A percentile compares a stretch with the other conserved stretches of the same genome.
Evolutionary conservation across 2,113 vertebrate genomes (phyloP).

Genomic region (Procapra przewalskii): DNA sequence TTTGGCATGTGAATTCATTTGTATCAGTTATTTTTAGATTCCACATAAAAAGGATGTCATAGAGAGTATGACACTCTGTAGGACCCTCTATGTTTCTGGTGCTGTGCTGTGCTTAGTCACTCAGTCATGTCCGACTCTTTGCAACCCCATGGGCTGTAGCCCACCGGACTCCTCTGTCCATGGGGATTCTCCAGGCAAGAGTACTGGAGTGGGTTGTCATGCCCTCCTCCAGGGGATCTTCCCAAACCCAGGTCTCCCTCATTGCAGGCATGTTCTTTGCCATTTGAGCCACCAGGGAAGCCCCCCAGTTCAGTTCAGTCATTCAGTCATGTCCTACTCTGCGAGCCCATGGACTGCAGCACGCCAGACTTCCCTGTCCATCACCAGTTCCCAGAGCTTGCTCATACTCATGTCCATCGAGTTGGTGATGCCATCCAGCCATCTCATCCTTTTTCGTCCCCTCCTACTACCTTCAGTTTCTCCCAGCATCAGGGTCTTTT

Average conservation of each 20-base stretch:
- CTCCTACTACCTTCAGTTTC: neutral
- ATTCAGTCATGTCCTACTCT: neutral
- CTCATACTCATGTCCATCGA: neutral
- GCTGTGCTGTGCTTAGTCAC: neutral
- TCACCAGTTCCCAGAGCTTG: neutral
- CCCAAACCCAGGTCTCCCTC: neutral
- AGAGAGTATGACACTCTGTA: neutral
- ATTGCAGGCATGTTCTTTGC: neutral
- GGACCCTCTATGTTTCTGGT: neutral
- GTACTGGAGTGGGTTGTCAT: neutral
- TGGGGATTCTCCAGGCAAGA: neutral
- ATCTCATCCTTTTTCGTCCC: neutral
- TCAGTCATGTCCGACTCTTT: neutral
- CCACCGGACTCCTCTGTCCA: neutral
- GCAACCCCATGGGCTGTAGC: neutral
- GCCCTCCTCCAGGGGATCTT: neutral
- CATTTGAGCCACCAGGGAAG: neutral
- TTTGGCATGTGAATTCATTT: neutral
- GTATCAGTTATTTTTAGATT: neutral
- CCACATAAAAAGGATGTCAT: neutral
- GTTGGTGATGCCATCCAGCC: neutral
- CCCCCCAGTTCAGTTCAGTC: neutral
- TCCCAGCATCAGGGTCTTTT: neutral
- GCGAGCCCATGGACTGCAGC: neutral
- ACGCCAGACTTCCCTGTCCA: neutral